phyloP scores from a whole-genome alignment of 2,113 vertebrate species.

The Calypte anna region DNA sequence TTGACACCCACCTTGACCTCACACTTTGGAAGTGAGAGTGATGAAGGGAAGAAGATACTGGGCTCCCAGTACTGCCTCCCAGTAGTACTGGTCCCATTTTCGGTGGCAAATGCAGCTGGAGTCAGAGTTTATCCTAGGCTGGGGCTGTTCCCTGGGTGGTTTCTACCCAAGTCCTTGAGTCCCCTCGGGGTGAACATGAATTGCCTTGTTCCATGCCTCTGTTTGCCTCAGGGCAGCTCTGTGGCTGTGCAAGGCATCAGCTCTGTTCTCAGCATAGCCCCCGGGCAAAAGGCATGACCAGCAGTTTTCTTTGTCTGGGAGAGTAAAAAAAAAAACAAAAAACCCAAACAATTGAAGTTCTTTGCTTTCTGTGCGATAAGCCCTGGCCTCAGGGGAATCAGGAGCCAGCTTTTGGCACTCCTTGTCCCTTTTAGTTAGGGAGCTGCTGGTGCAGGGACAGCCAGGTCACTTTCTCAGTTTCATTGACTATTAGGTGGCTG shows the following conservation, averaged over 20 bases:
- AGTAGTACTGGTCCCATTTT: not conserved
- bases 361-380: not conserved
- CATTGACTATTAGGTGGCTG: not conserved
- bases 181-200: not conserved
- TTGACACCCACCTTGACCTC: not conserved
- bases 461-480: not conserved
- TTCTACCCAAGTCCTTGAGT: not conserved
- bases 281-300: not conserved
- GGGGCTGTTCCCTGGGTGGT: not conserved
- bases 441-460: not conserved
- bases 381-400: not conserved
- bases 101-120: not conserved
- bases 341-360: not conserved
- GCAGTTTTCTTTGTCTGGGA: not conserved
- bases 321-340: not conserved
- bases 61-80: not conserved
- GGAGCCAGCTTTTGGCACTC: not conserved
- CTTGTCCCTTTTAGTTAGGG: not conserved
- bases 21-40: fast-evolving
- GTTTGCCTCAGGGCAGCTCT: not conserved
- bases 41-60: not conserved
- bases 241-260: not conserved
- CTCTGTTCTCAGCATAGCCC: not conserved
- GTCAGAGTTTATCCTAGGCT: fast-evolving
- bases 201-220: not conserved